Percentiles rank a stretch among this genome's conserved stretches.
phyloP scores from a whole-genome alignment of 2,888 invertebrate species.

The Hipparchia semele region DNA sequence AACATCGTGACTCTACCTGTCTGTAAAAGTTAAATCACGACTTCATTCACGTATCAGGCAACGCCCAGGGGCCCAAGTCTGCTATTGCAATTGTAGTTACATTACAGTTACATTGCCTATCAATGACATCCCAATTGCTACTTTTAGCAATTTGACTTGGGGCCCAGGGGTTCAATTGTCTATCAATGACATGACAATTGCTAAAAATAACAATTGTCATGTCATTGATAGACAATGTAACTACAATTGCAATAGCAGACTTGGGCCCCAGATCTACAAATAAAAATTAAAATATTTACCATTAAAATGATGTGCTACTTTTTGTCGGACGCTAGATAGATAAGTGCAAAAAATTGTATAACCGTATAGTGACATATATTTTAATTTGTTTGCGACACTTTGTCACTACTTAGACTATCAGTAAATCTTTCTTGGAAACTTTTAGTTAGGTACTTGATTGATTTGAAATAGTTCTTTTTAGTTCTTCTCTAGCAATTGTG shows the following conservation, averaged over 20 bases:
- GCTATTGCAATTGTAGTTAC: too few relatives aligned
- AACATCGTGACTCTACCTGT: too few relatives aligned
- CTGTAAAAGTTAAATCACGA: too few relatives aligned
- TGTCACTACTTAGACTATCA: conserved; percentile 23
- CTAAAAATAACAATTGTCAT: too few relatives aligned
- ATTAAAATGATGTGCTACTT: conserved; percentile 17
- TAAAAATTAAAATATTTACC: not conserved
- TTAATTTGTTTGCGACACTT: conserved; percentile 25
- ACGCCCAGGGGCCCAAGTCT: too few relatives aligned
- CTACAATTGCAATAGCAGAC: too few relatives aligned
- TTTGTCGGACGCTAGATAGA: conserved; percentile 19
- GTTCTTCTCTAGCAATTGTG: not conserved
- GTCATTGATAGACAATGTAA: too few relatives aligned
- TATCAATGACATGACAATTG: too few relatives aligned
- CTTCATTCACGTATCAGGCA: not conserved
- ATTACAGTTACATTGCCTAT: too few relatives aligned
- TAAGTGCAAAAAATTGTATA: conserved; percentile 17
- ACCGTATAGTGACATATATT: conserved; percentile 13
- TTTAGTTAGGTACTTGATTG: conserved; percentile 3
- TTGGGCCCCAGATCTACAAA: not conserved
- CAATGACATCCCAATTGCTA: too few relatives aligned
- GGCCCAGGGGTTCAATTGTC: too few relatives aligned
- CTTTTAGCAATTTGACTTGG: too few relatives aligned
- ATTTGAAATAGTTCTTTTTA: not conserved
- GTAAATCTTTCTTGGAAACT: conserved; percentile 28